Evolutionary conservation across 2,797 vertebrate species (phyloP), one percentile per base, ranked within the genome.

Genomic region (Kryptolebias ocellatus): DNA sequence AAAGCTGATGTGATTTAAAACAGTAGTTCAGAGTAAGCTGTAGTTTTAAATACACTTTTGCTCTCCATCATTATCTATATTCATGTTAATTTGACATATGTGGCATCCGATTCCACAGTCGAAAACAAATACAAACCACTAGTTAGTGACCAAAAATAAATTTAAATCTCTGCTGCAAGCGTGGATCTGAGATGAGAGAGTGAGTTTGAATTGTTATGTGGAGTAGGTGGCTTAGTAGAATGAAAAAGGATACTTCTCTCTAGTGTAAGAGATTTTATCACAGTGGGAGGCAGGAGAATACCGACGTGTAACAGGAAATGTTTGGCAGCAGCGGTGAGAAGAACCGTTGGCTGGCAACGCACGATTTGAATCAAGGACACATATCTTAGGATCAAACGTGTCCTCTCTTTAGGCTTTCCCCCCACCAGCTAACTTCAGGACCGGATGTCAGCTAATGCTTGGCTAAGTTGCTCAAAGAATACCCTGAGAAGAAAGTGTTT

Each of bases 381-480:
- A 82, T 87, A 90, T 90, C 86, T 89, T 78, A 79, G 82, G 81
- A 92, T 93, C 89, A 90, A 88, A 90, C 72, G 47, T 53, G 74
- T 75, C 85, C 89, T 92, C 90, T 89, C 87, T 90, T 89, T 79
- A 87, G 82, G 83, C 82, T 18, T 79, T 86, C 83, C 72, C 70
- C 74, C 57, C 37, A 39, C 37, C 37, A 39, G n/a, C 31, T 67
- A 79, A 80, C 81, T 45, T 44, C 64, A 58, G 64, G 72, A 51
- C 71, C 58, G 67, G 78, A 75, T 72, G 42, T 76, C 77, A 76
- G 85, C 82, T 92, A 92, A 92, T 87, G 88, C 85, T 82, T 73
- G 74, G 86, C 81, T 91, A 92, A 90, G 83, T 86, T 86, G 85
- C 90, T 92, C 83, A 90, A 92, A 92, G 83, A 85, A 71, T 72